phyloP scores from a whole-genome alignment of 2,888 invertebrate genomes.

The Monoplex corrugatus region DNA sequence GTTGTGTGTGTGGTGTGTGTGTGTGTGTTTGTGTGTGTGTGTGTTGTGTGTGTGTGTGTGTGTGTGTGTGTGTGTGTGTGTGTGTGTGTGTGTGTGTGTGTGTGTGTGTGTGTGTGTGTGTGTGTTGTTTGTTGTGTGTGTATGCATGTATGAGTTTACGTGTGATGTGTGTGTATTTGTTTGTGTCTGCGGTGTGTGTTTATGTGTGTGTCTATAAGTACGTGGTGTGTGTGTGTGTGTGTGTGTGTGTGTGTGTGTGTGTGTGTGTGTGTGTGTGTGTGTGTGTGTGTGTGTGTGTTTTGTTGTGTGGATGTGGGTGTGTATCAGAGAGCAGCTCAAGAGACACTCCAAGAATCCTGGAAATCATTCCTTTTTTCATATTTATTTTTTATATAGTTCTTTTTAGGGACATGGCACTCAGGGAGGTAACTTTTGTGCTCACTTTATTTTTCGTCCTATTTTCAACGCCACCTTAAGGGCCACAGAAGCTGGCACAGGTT shows the following conservation, averaged over 20 bases:
- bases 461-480: too few relatives aligned
- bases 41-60: background rate
- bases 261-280: conserved; percentile 2
- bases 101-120: too few relatives aligned
- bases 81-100: too few relatives aligned
- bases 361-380: too few relatives aligned
- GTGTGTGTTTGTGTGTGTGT: background rate
- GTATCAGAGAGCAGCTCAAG: too few relatives aligned
- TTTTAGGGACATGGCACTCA: too few relatives aligned
- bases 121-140: too few relatives aligned
- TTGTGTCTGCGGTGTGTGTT: background rate
- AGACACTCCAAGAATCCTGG: too few relatives aligned
- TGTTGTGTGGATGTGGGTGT: background rate
- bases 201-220: background rate
- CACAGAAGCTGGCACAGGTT: too few relatives aligned
- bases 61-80: background rate
- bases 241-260: background rate
- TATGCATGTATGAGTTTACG: background rate
- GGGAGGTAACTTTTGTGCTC: too few relatives aligned
- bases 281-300: background rate
- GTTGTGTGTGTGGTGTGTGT: background rate
- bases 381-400: too few relatives aligned
- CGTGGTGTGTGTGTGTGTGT: conserved; percentile 22
- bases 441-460: too few relatives aligned
- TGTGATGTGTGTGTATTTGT: conserved; percentile 4